Percentiles rank a stretch among this genome's conserved stretches.
Evolutionary conservation across 2,888 invertebrate species (phyloP).

Genomic region (Caradrina clavipalpis): DNA sequence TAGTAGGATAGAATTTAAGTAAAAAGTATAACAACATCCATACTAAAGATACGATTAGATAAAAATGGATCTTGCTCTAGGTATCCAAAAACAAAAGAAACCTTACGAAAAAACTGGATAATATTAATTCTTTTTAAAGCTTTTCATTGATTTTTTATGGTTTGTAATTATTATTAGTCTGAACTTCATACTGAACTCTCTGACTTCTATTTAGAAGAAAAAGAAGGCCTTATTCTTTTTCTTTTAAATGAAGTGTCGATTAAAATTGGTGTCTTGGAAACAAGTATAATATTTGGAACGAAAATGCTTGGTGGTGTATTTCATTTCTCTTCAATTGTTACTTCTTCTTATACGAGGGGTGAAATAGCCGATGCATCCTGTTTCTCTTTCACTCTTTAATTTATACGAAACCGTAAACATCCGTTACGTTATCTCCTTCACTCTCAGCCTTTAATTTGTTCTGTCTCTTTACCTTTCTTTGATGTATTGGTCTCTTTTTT

Average conservation of each 20-base stretch:
- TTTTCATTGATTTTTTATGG: neutral
- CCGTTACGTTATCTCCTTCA: conserved; percentile 5
- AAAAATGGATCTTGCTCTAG: no score
- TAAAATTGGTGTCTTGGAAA: no score
- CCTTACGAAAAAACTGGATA: neutral
- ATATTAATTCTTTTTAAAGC: neutral
- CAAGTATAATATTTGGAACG: no score
- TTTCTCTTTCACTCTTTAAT: conserved; percentile 34
- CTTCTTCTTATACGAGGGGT: neutral
- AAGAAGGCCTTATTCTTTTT: no score
- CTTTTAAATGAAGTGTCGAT: no score
- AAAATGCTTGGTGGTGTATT: no score
- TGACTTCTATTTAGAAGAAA: no score
- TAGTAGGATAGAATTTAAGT: no score
- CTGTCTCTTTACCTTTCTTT: neutral
- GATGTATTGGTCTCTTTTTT: neutral
- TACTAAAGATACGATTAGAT: no score
- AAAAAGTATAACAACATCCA: no score
- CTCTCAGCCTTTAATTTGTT: conserved; percentile 6
- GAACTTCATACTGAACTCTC: no score
- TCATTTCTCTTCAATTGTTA: neutral
- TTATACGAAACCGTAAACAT: conserved; percentile 9
- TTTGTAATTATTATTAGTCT: no score
- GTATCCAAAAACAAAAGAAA: neutral
- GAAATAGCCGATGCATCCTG: conserved; percentile 32